phyloP scores from a whole-genome alignment of 2,888 invertebrate genomes.

The Euphydryas editha region DNA sequence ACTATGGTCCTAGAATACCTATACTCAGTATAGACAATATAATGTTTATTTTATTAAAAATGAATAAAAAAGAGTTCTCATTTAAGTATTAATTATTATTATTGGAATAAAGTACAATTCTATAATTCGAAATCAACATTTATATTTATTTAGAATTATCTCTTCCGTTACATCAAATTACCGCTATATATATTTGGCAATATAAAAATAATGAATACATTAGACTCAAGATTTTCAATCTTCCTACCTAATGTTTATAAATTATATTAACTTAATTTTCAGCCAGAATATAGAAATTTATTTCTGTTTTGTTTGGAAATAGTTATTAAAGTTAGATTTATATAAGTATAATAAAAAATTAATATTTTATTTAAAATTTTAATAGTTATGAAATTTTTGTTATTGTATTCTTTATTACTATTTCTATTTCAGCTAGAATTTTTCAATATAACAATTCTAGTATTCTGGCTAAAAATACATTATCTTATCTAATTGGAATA shows the following conservation, averaged over 20 bases:
- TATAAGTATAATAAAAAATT: no score
- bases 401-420: background rate
- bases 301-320: background rate
- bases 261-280: slow-evolving; percentile 45
- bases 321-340: background rate
- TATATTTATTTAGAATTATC: slow-evolving; percentile 69
- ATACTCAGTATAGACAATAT: background rate
- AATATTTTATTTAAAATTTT: background rate
- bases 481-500: slow-evolving; percentile 59
- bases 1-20: background rate
- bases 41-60: background rate
- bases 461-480: slow-evolving; percentile 60
- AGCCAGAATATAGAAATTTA: slow-evolving; percentile 29
- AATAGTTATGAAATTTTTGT: background rate
- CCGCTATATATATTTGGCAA: slow-evolving; percentile 82
- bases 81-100: slow-evolving; percentile 49
- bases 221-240: slow-evolving; percentile 75
- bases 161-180: slow-evolving; percentile 74
- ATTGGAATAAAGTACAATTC: slow-evolving; percentile 53
- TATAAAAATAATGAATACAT: slow-evolving; percentile 81
- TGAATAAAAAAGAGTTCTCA: slow-evolving; percentile 12
- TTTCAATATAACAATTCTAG: slow-evolving; percentile 1
- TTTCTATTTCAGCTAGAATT: background rate
- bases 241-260: slow-evolving; percentile 69
- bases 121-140: slow-evolving; percentile 73